Evolutionary conservation across 2,888 invertebrate genomes (phyloP).

Genomic region (Alsophila aescularia): DNA sequence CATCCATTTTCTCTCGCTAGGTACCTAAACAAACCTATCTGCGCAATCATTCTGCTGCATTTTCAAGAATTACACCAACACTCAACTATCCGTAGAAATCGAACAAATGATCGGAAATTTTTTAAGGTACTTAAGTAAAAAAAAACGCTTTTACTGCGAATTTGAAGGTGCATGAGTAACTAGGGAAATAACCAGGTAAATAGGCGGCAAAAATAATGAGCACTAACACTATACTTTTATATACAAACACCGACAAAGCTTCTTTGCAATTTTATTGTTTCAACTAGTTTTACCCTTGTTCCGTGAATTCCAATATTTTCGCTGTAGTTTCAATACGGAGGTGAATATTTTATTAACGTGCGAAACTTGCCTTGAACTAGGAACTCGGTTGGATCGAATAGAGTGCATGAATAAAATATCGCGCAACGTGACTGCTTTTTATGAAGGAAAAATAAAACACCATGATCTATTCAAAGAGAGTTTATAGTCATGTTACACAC

Average conservation of each 20-base stretch:
- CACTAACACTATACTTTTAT: no score
- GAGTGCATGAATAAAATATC: conserved; percentile 33
- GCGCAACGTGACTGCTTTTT: conserved; percentile 21
- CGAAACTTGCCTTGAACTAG: conserved; percentile 4
- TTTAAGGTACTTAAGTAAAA: no score
- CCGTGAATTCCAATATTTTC: not conserved
- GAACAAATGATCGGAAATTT: no score
- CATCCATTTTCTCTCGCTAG: no score
- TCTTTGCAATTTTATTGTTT: not conserved
- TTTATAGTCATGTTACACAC: not conserved
- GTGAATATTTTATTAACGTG: conserved; percentile 26
- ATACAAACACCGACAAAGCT: not conserved
- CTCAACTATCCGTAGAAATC: no score
- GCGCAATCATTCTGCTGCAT: no score
- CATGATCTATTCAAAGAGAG: not conserved
- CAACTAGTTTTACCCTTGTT: not conserved
- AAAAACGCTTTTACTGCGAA: no score
- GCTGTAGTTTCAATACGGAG: conserved; percentile 10
- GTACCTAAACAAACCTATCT: no score
- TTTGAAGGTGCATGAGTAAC: no score
- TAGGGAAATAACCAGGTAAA: no score
- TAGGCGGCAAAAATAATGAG: no score
- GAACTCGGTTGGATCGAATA: conserved; percentile 11
- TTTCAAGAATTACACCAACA: no score
- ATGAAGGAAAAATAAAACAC: conserved; percentile 20